Percentiles rank a stretch among this genome's conserved stretches.
Evolutionary conservation across 2,113 vertebrate genomes (phyloP).

Genomic region (Peromyscus polionotus): DNA sequence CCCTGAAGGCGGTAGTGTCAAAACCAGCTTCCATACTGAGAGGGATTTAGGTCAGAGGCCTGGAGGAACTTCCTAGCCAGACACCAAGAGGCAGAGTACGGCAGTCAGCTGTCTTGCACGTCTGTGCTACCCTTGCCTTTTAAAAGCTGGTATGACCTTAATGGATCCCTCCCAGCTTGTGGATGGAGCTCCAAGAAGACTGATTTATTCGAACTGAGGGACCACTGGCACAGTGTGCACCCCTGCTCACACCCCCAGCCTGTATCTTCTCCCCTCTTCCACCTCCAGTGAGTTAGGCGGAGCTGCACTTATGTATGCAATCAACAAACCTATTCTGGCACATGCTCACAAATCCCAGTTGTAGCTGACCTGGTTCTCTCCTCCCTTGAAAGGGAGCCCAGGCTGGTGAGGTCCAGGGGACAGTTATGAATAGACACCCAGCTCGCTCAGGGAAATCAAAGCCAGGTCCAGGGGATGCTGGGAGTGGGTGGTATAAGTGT

Average conservation of each 20-base stretch:
- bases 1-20: conserved; percentile 36
- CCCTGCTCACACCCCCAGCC: not conserved
- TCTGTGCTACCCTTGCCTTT: not conserved
- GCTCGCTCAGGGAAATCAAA: conserved; percentile 26
- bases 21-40: not conserved
- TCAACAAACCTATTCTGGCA: not conserved
- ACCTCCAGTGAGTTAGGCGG: not conserved
- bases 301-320: not conserved
- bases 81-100: not conserved
- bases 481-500: not conserved
- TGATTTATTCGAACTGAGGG: not conserved
- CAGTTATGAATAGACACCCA: not conserved
- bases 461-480: not conserved
- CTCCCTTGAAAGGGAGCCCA: not conserved
- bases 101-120: not conserved
- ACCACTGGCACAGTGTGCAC: not conserved
- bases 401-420: not conserved
- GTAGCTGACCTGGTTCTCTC: not conserved
- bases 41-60: conserved; percentile 40
- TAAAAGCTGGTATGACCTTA: not conserved
- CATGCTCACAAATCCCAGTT: not conserved
- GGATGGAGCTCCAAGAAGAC: not conserved
- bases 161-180: not conserved
- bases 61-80: conserved; percentile 47
- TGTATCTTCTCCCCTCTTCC: not conserved